phyloP scores from a whole-genome alignment of 2,888 invertebrate genomes.

The Periphyllus acericola region DNA sequence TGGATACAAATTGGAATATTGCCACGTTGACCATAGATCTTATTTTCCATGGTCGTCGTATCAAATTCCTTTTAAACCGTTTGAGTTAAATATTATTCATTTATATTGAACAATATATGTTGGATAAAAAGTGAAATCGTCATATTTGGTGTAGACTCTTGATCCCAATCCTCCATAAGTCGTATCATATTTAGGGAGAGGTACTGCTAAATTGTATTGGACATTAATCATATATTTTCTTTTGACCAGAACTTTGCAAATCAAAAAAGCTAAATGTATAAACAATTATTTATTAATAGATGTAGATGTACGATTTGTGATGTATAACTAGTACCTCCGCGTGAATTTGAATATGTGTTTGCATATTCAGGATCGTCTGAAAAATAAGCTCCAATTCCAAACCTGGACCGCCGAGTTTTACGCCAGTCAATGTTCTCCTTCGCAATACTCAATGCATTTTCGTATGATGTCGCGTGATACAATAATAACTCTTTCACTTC shows the following conservation, averaged over 20 bases:
- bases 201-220: background rate
- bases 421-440: constrained; percentile 7
- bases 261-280: background rate
- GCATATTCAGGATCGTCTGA: background rate
- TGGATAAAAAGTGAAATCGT: constrained; percentile 14
- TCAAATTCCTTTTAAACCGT: too few species aligned
- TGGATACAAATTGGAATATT: too few species aligned
- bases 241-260: background rate
- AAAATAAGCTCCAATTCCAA: background rate
- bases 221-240: background rate
- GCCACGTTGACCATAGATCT: too few species aligned
- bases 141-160: background rate
- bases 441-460: background rate
- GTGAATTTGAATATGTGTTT: background rate
- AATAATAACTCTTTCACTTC: background rate
- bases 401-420: background rate
- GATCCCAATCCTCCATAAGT: background rate
- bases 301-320: too few species aligned
- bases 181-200: background rate
- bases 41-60: too few species aligned
- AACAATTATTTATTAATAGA: background rate
- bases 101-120: too few species aligned
- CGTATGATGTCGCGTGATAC: background rate
- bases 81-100: too few species aligned
- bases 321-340: too few species aligned